Evolutionary conservation across 2,888 invertebrate genomes (phyloP), one percentile per base, ranked within the genome.

Genomic region (Mechanitis mazaeus): DNA sequence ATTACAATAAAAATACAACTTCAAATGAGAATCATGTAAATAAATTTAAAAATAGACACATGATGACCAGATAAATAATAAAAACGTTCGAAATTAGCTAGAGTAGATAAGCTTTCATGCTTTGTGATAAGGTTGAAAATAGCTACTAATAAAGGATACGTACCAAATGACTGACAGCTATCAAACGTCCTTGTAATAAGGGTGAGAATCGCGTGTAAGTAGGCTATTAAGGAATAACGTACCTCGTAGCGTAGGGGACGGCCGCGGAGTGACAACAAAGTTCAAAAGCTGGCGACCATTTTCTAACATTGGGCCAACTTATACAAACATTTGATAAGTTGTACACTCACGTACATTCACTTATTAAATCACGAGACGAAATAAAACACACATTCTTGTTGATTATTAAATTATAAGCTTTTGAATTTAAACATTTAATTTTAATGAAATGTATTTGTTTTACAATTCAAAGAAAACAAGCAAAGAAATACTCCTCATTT

Each of bases 231-330:
- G 58, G 64, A 69, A 67, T 45, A 66, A 81, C 81, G 72, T 78
- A 83, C 83, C 80, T 79, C 73, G 76, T 76, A 79, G 78, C 80
- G 80, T 78, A 78, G 79, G 78, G 77, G 75, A 74, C 83, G 81
- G 75, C 74, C 75, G 68, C 74, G 80, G 77, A 83, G 84, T 82
- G 81, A 80, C 79, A 76, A 71, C 76, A 77, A 74, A 74, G 72
- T 72, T 68, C 69, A 64, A 67, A 61, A 55, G 61, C 66, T 69
- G 68, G 72, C 58, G 64, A 73, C 78, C 76, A 78, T 76, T 64
- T 72, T 33, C 56, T 62, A 63, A 65, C 70, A 67, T 72, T 33
- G 55, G 60, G 61, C 61, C 65, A 65, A 42, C 58, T 64, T 58
- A 66, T n/a, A 35, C 64, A 61, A 69, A 66, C 64, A 56, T 68